These are phyloP conservation scores for Drosophila histrio DNA, from an alignment of 2,888 invertebrate genomes.

Conservation along the genomic window DNA sequence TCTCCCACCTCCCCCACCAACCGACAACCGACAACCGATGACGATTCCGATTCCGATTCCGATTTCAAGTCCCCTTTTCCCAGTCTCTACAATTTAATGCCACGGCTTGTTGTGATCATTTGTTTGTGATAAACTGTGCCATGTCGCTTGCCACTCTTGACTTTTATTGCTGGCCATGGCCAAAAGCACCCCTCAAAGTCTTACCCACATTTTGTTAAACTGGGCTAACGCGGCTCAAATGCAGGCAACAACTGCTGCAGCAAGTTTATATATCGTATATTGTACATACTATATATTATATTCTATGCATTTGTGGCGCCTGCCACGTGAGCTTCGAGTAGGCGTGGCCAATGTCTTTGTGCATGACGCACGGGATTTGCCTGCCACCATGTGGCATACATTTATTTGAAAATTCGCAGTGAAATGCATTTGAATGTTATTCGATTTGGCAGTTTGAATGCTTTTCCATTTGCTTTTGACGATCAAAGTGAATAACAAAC, in stretches of 20 bases:
- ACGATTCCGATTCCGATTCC: constrained; percentile 12
- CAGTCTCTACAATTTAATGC: constrained; percentile 13
- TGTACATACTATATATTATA: not conserved
- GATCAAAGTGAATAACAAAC: constrained; percentile 1
- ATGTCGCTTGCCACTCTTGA: constrained; percentile 73
- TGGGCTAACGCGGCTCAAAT: constrained; percentile 43
- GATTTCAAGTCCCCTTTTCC: constrained; percentile 2
- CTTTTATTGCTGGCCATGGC: constrained; percentile 78
- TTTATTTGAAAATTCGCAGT: not conserved
- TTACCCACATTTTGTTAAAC: constrained; percentile 35
- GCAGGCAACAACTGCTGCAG: constrained; percentile 13
- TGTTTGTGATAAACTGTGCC: constrained; percentile 75
- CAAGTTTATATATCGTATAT: constrained; percentile 30
- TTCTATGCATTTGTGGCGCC: constrained; percentile 31
- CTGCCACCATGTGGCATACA: constrained; percentile 1
- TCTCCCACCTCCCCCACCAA: not conserved
- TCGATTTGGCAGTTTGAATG: constrained; percentile 3
- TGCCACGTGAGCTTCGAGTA: constrained; percentile 1
- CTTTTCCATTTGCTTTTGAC: not conserved
- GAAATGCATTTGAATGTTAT: not conserved
- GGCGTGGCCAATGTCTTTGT: constrained; percentile 49
- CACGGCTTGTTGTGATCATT: constrained; percentile 68
- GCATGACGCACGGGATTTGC: constrained; percentile 66
- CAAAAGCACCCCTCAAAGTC: constrained; percentile 44
- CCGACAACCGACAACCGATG: too few relatives aligned